Evolutionary conservation across 2,888 invertebrate species (phyloP).

Genomic region (Helleia helle): DNA sequence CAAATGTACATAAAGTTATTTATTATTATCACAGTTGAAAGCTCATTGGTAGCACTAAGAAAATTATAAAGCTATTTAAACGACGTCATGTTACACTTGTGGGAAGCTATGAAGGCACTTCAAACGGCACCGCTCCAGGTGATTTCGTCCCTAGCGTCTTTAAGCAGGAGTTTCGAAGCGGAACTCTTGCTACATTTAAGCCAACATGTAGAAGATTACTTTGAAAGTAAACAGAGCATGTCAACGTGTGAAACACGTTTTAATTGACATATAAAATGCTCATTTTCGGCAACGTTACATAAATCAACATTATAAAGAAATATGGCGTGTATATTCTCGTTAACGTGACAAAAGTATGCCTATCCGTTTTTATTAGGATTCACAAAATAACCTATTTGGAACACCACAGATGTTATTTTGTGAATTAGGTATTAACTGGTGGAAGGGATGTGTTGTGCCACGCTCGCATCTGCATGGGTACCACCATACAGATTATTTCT

Average conservation of each 20-base stretch:
- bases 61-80: constrained; percentile 21
- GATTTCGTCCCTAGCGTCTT: constrained; percentile 32
- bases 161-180: constrained; percentile 18
- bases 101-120: constrained; percentile 37
- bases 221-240: constrained; percentile 11
- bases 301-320: constrained; percentile 7
- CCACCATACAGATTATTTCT: too few species aligned
- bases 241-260: constrained; percentile 9
- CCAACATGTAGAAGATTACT: constrained; percentile 11
- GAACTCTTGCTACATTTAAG: constrained; percentile 16
- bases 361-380: neutral
- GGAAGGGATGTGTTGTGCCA: too few species aligned
- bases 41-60: neutral
- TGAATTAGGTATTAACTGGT: too few species aligned
- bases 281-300: neutral
- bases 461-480: too few species aligned
- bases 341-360: neutral
- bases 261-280: constrained; percentile 9
- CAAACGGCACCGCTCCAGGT: constrained; percentile 37
- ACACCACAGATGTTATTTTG: too few species aligned
- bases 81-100: constrained; percentile 36
- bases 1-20: too few species aligned
- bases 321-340: neutral
- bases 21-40: too few species aligned
- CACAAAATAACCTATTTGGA: too few species aligned